Evolutionary conservation across 53 echinoderm and acorn worm species (phyloP), one percentile per base, ranked within the genome.

Genomic region (Henricia sp.): DNA sequence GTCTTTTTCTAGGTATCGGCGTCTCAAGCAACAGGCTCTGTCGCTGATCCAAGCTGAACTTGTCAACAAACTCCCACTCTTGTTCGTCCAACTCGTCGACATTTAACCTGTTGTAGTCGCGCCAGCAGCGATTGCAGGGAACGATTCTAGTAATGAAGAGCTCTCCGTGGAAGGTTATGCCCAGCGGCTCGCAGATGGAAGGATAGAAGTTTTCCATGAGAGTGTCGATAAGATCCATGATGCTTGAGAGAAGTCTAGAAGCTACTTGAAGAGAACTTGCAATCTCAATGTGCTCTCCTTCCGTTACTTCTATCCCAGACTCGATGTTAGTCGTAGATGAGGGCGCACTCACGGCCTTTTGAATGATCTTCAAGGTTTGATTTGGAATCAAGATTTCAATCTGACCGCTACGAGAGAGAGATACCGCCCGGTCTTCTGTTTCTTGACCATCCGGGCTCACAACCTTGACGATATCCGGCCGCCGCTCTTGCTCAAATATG

Each of bases 201-300:
- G 97, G 97, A 58, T 97, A 97, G 65, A 94, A 97, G 87, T 97
- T 93, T 20, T 97, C 97, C 40, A 97, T 85, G 70, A 97, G 64
- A 36, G 88, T 90, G 67, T 97, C 97, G 21, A 97, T 88, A 17
- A 93, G 78, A 48, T 97, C 97, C 58, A 97, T 90, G 70, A 97
- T 91, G 39, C 68, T 78, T 0, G 97, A 88, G 19, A 97, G 88
- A 21, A 97, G 90, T 34, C 90, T 88, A 0, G 94, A 94, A 0
- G 94, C 82, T 1, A 84, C 85, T 65, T 94, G 90, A 5, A 87
- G 65, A 11, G 94, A 97, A 26, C 90, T 88, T 17, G 72, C 71
- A 26, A 97, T 71, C 50, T 92, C 70, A n/a, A 97, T 88, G 55
- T 91, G 72, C 42, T 67, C 42, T 21, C 56, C 41, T 19, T 65